A percentile compares a stretch with the other conserved stretches of the same genome.
Conservation (phyloP, 1,140 invertebrate genomes). For the Saccostrea echinata region DNA sequence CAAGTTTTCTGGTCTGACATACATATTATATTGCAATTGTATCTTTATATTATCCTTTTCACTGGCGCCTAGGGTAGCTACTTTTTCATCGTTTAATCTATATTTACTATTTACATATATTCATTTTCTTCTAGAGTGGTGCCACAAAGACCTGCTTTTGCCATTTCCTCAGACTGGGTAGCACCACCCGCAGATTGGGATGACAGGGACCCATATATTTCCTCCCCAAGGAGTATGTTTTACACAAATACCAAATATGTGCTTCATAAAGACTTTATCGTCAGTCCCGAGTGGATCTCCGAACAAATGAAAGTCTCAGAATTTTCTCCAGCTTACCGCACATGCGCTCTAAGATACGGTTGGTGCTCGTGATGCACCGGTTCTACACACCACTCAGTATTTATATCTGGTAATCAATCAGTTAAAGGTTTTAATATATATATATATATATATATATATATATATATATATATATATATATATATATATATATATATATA, state of each 20-base stretch:
- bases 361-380: constrained; percentile 53
- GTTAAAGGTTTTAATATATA: no score
- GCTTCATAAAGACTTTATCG: constrained; percentile 58
- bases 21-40: no score
- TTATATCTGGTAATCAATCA: no score
- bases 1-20: no score
- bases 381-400: neutral
- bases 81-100: no score
- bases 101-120: no score
- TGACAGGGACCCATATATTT: constrained; percentile 63
- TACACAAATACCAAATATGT: constrained; percentile 65
- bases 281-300: constrained; percentile 66
- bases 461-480: no score
- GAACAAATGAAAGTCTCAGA: constrained; percentile 64
- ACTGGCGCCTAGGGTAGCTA: no score
- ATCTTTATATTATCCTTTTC: no score
- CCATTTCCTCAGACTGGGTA: constrained; percentile 61
- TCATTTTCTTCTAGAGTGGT: constrained; percentile 57
- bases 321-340: constrained; percentile 64
- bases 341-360: constrained; percentile 66
- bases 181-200: constrained; percentile 67
- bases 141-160: constrained; percentile 59
- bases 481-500: no score
- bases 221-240: constrained; percentile 61
- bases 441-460: no score